These are phyloP conservation scores for Dascyllus trimaculatus DNA, from an alignment of 2,113 vertebrate species.

Conservation along the genomic window DNA sequence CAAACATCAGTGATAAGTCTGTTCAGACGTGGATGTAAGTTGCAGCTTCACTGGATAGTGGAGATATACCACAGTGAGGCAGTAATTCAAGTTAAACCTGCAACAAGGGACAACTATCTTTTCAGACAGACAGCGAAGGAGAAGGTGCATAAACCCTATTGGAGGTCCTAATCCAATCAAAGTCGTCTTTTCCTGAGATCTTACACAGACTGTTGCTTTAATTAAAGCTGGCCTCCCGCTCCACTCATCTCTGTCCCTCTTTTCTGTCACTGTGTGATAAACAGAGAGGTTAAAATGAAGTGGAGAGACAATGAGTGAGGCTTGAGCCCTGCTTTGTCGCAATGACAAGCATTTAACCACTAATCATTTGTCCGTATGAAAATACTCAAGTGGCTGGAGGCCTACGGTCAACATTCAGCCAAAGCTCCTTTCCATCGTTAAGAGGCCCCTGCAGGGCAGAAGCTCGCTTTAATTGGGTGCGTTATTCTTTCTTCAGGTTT, in stretches of 20 bases:
- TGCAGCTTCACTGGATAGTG: no score
- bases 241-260: background rate
- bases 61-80: no score
- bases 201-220: constrained; percentile 4
- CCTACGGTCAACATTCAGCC: constrained; percentile 11
- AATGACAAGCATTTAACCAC: constrained; percentile 9
- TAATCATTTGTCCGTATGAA: constrained; percentile 16
- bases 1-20: no score
- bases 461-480: constrained; percentile 33
- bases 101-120: constrained; percentile 1
- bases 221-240: background rate
- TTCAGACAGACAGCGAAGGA: background rate
- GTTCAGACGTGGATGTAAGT: no score
- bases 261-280: background rate
- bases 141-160: background rate
- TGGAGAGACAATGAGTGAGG: background rate
- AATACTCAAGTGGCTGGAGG: constrained; percentile 3
- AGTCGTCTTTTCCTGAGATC: constrained; percentile 7
- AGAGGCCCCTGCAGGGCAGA: constrained; percentile 17
- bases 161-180: constrained; percentile 16
- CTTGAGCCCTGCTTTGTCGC: background rate
- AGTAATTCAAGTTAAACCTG: background rate
- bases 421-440: constrained; percentile 26
- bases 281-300: constrained; percentile 4
- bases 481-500: background rate